Evolutionary conservation across 2,797 vertebrate species (phyloP).

Genomic region (Schizopygopsis pylzovi): DNA sequence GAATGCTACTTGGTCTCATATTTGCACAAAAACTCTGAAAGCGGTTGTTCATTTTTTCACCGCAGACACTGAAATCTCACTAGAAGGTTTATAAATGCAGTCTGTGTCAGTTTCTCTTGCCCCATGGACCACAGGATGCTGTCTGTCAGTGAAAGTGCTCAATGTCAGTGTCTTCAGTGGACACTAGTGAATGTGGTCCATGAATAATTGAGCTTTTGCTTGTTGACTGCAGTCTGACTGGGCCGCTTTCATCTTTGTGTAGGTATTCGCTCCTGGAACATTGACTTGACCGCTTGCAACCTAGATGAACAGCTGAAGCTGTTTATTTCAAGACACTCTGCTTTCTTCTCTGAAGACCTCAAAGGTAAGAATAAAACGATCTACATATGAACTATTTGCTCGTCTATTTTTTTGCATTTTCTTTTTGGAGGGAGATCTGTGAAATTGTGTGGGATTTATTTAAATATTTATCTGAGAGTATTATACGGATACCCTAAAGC

Average conservation of each 20-base stretch:
- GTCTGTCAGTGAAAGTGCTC: background rate
- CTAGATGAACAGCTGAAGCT: constrained; percentile 92
- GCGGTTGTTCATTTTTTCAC: background rate
- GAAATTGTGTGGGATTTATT: background rate
- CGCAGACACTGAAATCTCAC: constrained; percentile 4
- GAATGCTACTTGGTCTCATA: background rate
- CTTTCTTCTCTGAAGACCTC: constrained; percentile 86
- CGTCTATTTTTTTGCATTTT: background rate
- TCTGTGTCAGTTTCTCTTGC: background rate
- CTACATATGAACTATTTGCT: background rate
- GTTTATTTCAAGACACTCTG: constrained; percentile 93
- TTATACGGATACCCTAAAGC: background rate
- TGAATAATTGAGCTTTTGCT: constrained; percentile 38
- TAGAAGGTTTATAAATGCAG: constrained; percentile 37
- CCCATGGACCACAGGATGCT: background rate
- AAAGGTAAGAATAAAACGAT: constrained; percentile 77
- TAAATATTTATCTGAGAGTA: background rate
- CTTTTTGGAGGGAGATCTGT: background rate
- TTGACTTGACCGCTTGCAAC: constrained; percentile 80
- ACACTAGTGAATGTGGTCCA: background rate
- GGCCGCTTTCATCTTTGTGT: background rate
- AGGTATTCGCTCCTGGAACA: constrained; percentile 89
- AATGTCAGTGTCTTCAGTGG: background rate
- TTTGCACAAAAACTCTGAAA: background rate
- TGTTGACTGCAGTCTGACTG: constrained; percentile 5